Evolutionary conservation across 2,888 invertebrate species (phyloP).

Genomic region (Archaeoteleia sp.): DNA sequence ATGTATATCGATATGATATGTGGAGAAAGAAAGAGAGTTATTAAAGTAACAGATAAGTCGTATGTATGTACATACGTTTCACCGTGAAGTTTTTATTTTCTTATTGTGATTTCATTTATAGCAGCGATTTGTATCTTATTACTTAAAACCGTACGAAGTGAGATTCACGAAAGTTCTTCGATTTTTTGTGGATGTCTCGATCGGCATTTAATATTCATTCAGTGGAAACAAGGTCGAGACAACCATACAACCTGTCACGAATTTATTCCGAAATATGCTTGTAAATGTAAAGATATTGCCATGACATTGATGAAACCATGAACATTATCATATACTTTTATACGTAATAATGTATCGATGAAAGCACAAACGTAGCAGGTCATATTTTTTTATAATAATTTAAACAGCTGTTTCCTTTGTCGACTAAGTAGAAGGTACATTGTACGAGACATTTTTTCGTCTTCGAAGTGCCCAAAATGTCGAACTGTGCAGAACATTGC

Average conservation of each 20-base stretch:
- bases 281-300: constrained; percentile 7
- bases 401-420: constrained; percentile 11
- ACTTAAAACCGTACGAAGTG: background rate
- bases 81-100: constrained; percentile 41
- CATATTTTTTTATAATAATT: constrained; percentile 22
- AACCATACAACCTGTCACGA: too few relatives aligned
- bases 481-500: constrained; percentile 5
- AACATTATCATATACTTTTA: constrained; percentile 35
- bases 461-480: constrained; percentile 21
- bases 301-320: constrained; percentile 13
- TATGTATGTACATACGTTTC: constrained; percentile 45
- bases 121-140: background rate
- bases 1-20: constrained; percentile 14
- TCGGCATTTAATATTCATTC: too few relatives aligned
- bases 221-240: too few relatives aligned
- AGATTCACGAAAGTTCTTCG: too few relatives aligned
- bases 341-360: constrained; percentile 23
- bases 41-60: constrained; percentile 30
- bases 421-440: background rate
- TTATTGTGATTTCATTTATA: constrained; percentile 21
- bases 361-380: constrained; percentile 14
- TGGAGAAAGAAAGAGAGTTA: background rate
- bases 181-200: too few relatives aligned
- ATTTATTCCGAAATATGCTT: background rate
- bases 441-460: constrained; percentile 15